Base-by-base conservation (phyloP, 2,797 vertebrate species). In the Alexandromys oeconomus region DNA sequence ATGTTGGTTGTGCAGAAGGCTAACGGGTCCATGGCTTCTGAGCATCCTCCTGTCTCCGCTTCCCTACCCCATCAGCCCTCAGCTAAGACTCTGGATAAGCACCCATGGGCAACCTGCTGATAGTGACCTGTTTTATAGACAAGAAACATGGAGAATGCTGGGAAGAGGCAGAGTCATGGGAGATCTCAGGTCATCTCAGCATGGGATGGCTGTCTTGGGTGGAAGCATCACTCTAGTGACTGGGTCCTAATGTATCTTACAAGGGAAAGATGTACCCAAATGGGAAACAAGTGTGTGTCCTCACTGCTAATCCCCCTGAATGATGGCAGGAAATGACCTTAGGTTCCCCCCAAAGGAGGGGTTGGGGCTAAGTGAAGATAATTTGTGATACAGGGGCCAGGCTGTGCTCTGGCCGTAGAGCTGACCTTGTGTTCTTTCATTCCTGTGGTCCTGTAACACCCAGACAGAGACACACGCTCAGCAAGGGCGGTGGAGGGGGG, bases 381-480 rank as follows among this genome's bases (percentile, higher is more conserved):
- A 94, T n/a, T 91, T 69, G 87, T 92, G 88, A 21, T 19, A 79
- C 13, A 89, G 92, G 93, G 74, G 89, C 79, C n/a, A 21, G 51
- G 51, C 84, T 27, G 27, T 29, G 4, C 92, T 88, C 84, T 19
- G 23, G 88, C 90, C 59, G 27, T 37, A 4, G 71, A n/a, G 14
- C 73, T 1, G 54, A 61, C 0, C 71, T 1, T 1, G 14, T 0
- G 23, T 37, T 21, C 73, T 1, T 12, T 48, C 2, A 5, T 12
- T 57, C 5, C 0, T 0, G 14, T 1, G 11, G 27, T 31, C 69
- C 87, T 10, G 69, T 0, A 0, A 19, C 3, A n/a, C 76, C n/a
- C 4, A 0, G 23, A 23, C 5, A 1, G 48, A 43, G 57, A 2
- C 8, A 7, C 29, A 7, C 3, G 10, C 31, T 48, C 31, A 11